phyloP scores from a whole-genome alignment of 2,113 vertebrate species.

The Panthera leo region DNA sequence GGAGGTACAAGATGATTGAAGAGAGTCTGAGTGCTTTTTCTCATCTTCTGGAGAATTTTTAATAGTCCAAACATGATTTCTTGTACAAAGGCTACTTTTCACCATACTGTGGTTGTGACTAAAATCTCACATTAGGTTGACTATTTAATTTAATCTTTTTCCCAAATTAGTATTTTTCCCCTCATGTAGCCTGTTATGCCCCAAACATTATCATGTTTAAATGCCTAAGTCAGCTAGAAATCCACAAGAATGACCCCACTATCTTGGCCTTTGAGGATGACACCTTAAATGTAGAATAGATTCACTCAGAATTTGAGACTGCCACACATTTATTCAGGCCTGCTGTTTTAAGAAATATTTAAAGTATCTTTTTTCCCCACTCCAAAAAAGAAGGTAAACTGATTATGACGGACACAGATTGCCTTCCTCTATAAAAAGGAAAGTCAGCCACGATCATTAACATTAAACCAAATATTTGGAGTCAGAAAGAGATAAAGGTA shows the following conservation, averaged over 20 bases:
- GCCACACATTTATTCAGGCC: background rate
- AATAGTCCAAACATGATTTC: background rate
- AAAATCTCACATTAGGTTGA: slow-evolving; percentile 7
- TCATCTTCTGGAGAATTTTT: background rate
- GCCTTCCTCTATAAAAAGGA: slow-evolving; percentile 30
- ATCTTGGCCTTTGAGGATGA: background rate
- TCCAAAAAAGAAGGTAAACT: background rate
- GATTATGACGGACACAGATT: background rate
- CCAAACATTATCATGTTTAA: background rate
- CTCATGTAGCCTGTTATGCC: background rate
- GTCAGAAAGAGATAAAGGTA: slow-evolving; percentile 1
- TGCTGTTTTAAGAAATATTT: background rate
- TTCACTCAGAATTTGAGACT: slow-evolving; percentile 11
- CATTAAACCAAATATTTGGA: slow-evolving; percentile 50
- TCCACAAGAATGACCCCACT: background rate
- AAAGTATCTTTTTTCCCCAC: background rate
- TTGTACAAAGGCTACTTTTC: background rate
- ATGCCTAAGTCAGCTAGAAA: background rate
- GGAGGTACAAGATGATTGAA: background rate
- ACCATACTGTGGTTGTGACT: background rate
- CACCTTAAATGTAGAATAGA: background rate
- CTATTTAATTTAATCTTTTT: slow-evolving; percentile 33
- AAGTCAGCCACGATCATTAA: background rate
- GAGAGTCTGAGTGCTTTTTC: background rate
- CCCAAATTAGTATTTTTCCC: background rate